Evolutionary conservation across 2,797 vertebrate genomes (phyloP), one percentile per base, ranked within the genome.

Genomic region (Malurus leucopterus): DNA sequence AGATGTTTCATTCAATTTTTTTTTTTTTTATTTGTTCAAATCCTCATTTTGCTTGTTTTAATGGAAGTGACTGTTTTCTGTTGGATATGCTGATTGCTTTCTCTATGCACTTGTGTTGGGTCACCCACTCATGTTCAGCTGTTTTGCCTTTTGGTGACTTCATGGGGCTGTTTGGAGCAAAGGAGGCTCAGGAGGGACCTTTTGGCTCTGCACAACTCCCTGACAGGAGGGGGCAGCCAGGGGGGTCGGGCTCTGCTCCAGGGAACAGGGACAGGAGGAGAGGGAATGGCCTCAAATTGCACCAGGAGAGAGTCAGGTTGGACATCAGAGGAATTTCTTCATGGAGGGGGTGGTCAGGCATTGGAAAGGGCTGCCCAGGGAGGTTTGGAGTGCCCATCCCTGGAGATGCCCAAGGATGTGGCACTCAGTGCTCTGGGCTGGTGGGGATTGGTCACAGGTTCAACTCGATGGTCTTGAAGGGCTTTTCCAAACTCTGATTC

Each of bases 261-360:
- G 27, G 21, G 26, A 59, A 27, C 26, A 27, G 24, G 21, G 26
- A 46, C 40, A 30, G 17, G 32, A 53, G 0, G 0, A 46, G 59
- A 19, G 21, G 29, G 0, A 86, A 47, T 0, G 0, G 3, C 16
- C 32, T 77, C 44, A 11, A 0, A 10, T 4, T 47, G 34, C 4
- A 14, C 6, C 17, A 47, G 38, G n/a, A 4, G 23, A 34, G 1
- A 2, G 4, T 34, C 24, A 65, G 12, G 4, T 1, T 30, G 24
- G 40, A 40, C 6, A 46, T 11, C 9, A 55, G 23, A 1, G 7
- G 32, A 34, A 46, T 86, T 72, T 65, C 9, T 51, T 4, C 21
- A 0, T 13, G 5, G 5, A 32, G 64, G 18, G 9, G 3, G 8
- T 11, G 17, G 9, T 2, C 30, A 59, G 24, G 30, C 26, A 2